Evolutionary conservation across 35 echinoderm and acorn worm genomes (phyloP).

Genomic region (Lytechinus variegatus): DNA sequence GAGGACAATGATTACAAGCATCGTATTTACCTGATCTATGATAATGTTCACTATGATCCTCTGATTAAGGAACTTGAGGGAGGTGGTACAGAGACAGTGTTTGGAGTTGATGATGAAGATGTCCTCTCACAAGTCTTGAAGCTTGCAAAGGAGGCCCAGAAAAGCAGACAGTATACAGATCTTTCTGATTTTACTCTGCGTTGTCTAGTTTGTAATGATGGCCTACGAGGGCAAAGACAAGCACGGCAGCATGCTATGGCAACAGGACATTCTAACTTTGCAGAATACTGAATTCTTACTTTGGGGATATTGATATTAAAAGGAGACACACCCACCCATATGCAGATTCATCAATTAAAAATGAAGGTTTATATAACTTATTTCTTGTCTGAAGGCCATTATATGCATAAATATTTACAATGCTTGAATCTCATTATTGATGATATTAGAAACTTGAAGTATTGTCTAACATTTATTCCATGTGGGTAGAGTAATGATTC

Average conservation of each 20-base stretch:
- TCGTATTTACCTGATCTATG: slow-evolving; percentile 69
- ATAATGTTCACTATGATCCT: slow-evolving; percentile 86
- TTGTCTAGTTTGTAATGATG: slow-evolving; percentile 75
- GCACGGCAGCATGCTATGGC: slow-evolving; percentile 82
- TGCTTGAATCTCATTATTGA: too few relatives aligned
- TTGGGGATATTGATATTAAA: too few relatives aligned
- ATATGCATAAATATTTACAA: too few relatives aligned
- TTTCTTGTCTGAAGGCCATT: too few relatives aligned
- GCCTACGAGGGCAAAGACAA: slow-evolving; percentile 75
- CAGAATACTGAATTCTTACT: slow-evolving; percentile 56
- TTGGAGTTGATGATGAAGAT: slow-evolving; percentile 62
- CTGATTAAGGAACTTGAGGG: slow-evolving; percentile 67
- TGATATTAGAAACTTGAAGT: too few relatives aligned
- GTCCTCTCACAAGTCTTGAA: slow-evolving; percentile 68
- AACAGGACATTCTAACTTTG: slow-evolving; percentile 86
- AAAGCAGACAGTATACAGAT: slow-evolving; percentile 82
- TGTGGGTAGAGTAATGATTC: too few relatives aligned
- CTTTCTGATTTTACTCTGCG: slow-evolving; percentile 72
- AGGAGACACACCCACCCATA: too few relatives aligned
- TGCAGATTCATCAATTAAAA: too few relatives aligned
- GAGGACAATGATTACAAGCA: slow-evolving; percentile 64
- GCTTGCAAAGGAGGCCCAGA: slow-evolving; percentile 72
- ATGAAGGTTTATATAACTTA: too few relatives aligned
- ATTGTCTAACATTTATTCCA: too few relatives aligned
- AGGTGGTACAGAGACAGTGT: slow-evolving; percentile 60